Evolutionary conservation across 2,888 invertebrate species (phyloP).

Genomic region (Crossocerus cetratus): DNA sequence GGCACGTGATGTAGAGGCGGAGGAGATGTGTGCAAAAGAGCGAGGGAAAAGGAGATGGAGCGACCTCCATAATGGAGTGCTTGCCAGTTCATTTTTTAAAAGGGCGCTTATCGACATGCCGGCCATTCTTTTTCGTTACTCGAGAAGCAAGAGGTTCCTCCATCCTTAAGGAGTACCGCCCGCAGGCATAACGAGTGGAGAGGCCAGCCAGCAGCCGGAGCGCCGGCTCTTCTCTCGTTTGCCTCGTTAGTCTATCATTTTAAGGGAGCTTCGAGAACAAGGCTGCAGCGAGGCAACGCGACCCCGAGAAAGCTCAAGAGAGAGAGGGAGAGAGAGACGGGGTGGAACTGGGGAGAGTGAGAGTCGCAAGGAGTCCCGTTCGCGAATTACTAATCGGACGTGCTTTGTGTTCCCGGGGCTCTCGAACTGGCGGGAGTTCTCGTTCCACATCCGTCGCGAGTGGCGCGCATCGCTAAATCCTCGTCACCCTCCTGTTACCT

Average conservation of each 20-base stretch:
- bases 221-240: not conserved
- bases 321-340: not conserved
- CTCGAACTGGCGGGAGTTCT: not conserved
- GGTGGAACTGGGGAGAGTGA: not conserved
- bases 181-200: constrained; percentile 2
- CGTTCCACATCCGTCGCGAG: not conserved
- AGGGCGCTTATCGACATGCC: not conserved
- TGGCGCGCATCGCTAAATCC: not conserved
- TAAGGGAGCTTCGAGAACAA: not conserved
- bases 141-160: not conserved
- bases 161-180: constrained; percentile 3
- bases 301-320: constrained; percentile 8
- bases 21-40: no score
- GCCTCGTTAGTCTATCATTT: constrained; percentile 6
- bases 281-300: not conserved
- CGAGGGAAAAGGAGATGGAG: no score
- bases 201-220: not conserved
- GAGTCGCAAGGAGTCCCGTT: not conserved
- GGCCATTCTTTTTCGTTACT: constrained; percentile 2
- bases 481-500: constrained; percentile 9
- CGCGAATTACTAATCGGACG: constrained; percentile 7
- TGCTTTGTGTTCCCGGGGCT: not conserved
- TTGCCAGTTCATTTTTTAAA: not conserved
- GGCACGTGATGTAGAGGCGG: no score
- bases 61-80: not conserved